Evolutionary conservation across 2,113 vertebrate genomes (phyloP).

Genomic region (Hoplias malabaricus): DNA sequence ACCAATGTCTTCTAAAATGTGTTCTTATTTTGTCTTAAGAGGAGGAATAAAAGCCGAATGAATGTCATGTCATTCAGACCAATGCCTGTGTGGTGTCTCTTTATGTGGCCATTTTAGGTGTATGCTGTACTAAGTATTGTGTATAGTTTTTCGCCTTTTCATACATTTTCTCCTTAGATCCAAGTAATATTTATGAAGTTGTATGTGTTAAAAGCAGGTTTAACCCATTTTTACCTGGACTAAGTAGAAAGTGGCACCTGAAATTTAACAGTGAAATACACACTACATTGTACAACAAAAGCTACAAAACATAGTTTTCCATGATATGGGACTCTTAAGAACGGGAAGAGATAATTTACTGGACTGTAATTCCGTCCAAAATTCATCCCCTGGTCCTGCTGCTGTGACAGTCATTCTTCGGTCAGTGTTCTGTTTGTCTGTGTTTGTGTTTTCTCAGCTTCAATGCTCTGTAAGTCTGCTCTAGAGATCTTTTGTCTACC

Average conservation of each 20-base stretch:
- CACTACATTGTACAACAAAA: too few relatives aligned
- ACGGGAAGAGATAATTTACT: neutral
- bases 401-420: slow-evolving; percentile 13
- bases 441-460: slow-evolving; percentile 43
- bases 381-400: neutral
- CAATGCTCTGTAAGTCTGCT: slow-evolving; percentile 51
- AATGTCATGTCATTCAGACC: slow-evolving; percentile 37
- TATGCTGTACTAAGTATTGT: neutral
- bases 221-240: too few relatives aligned
- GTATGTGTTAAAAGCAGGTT: too few relatives aligned
- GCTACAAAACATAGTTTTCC: too few relatives aligned
- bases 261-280: too few relatives aligned
- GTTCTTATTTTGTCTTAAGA: slow-evolving; percentile 35
- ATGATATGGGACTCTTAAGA: too few relatives aligned
- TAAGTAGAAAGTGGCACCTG: too few relatives aligned
- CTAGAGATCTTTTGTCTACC: slow-evolving; percentile 64
- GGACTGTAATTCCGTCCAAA: neutral
- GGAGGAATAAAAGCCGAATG: slow-evolving; percentile 50
- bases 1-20: neutral
- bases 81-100: slow-evolving; percentile 5
- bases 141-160: too few relatives aligned
- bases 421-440: slow-evolving; percentile 52
- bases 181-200: too few relatives aligned
- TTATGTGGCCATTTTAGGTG: neutral
- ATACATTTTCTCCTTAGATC: too few relatives aligned